Evolutionary conservation across 1,140 invertebrate genomes (phyloP).

Genomic region (Lepidotrigona ventralis): DNA sequence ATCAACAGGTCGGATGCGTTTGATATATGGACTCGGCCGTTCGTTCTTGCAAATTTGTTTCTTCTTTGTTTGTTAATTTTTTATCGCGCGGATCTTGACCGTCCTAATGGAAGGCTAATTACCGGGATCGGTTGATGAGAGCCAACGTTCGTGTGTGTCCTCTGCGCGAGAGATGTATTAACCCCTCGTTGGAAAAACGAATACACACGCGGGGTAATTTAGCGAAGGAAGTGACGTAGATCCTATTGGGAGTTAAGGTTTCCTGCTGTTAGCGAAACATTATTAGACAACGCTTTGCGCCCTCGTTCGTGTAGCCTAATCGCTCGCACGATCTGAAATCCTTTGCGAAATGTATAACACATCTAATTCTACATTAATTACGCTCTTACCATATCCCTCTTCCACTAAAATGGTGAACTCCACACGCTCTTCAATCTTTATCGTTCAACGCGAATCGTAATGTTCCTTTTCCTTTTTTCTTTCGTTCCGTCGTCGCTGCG

Average conservation of each 20-base stretch:
- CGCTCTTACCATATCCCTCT: neutral
- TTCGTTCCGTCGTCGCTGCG: neutral
- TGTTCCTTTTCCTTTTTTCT: neutral
- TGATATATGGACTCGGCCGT: neutral
- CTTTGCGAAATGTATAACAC: neutral
- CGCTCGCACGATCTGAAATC: neutral
- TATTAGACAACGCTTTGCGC: constrained; percentile 10
- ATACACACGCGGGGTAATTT: constrained; percentile 30
- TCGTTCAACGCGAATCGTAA: neutral
- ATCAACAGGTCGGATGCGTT: neutral
- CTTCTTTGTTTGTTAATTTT: constrained; percentile 35
- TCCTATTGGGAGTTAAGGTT: constrained; percentile 27
- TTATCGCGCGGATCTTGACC: constrained; percentile 10
- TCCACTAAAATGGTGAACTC: neutral
- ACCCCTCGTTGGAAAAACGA: constrained; percentile 10
- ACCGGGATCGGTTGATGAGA: constrained; percentile 17
- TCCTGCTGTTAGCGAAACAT: constrained; percentile 25
- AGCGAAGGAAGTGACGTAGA: constrained; percentile 21
- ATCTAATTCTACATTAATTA: neutral
- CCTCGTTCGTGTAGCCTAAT: neutral
- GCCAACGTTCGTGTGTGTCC: neutral
- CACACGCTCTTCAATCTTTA: neutral
- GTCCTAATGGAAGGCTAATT: constrained; percentile 28
- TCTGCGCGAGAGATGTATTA: neutral
- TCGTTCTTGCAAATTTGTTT: constrained; percentile 19